A percentile compares a stretch with the other conserved stretches of the same genome.
These are phyloP conservation scores for Garra rufa DNA, from an alignment of 2,113 vertebrate species.

Conservation along the genomic window DNA sequence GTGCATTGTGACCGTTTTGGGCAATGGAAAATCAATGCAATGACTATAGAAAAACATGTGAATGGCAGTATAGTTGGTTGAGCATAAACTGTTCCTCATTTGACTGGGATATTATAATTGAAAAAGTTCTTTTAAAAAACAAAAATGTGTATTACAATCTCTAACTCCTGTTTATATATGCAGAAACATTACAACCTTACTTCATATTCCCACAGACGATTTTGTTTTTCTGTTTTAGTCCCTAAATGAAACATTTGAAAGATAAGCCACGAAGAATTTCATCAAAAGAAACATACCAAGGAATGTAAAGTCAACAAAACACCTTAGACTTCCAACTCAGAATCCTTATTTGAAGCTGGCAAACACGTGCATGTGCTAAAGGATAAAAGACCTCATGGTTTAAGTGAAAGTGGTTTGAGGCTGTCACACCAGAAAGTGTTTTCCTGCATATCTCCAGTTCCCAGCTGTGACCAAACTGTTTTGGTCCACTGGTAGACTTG, in stretches of 20 bases:
- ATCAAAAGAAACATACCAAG: slow-evolving; percentile 2
- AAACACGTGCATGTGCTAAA: slow-evolving; percentile 35
- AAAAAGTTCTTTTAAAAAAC: not conserved
- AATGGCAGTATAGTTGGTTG: slow-evolving; percentile 8
- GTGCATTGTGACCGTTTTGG: not conserved
- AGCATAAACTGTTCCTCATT: not conserved
- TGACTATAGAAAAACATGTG: not conserved
- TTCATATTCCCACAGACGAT: not conserved
- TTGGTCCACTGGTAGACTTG: slow-evolving; percentile 43
- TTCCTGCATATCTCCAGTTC: slow-evolving; percentile 50
- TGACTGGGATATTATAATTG: not conserved
- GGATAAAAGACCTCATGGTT: slow-evolving; percentile 57
- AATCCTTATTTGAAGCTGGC: slow-evolving; percentile 14
- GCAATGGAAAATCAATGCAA: not conserved
- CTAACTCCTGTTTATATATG: not conserved
- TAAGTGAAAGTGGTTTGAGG: slow-evolving; percentile 55
- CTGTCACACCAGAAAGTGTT: slow-evolving; percentile 55
- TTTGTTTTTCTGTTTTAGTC: not conserved
- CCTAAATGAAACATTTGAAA: slow-evolving; percentile 17
- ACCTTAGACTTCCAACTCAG: not conserved
- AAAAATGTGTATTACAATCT: not conserved
- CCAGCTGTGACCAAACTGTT: slow-evolving; percentile 46
- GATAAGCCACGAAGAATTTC: not conserved
- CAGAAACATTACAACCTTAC: not conserved
- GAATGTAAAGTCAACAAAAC: slow-evolving; percentile 2